Evolutionary conservation across 2,888 invertebrate species (phyloP).

Genomic region (Sesia apiformis): DNA sequence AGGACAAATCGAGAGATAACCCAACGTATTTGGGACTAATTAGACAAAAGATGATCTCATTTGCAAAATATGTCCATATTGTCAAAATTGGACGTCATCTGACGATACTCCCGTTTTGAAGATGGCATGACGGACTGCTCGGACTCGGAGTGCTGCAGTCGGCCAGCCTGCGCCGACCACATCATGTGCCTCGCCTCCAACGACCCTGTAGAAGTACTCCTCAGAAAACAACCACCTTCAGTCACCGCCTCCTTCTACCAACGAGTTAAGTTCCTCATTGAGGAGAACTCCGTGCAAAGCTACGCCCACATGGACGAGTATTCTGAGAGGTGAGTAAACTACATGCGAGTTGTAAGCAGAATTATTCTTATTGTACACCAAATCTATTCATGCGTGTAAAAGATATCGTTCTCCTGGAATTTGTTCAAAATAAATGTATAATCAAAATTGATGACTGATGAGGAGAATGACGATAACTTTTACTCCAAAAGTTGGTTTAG

Average conservation of each 20-base stretch:
- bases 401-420: conserved; percentile 39
- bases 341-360: conserved; percentile 7
- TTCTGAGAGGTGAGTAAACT: conserved; percentile 93
- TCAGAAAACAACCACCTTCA: conserved; percentile 96
- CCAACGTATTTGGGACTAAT: too few species aligned
- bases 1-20: too few species aligned
- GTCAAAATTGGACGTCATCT: too few species aligned
- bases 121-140: conserved; percentile 99
- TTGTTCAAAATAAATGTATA: not conserved
- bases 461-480: conserved; percentile 41
- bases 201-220: conserved; percentile 96
- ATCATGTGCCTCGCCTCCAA: conserved; percentile 97
- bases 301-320: conserved; percentile 98
- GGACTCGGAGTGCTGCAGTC: conserved; percentile 98
- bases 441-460: conserved; percentile 4
- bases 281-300: conserved; percentile 98
- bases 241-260: conserved; percentile 98
- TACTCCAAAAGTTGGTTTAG: conserved; percentile 45
- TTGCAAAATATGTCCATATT: too few species aligned
- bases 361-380: conserved; percentile 42
- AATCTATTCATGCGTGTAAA: conserved; percentile 56
- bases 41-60: too few species aligned
- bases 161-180: conserved; percentile 89
- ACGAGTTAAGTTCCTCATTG: conserved; percentile 97
- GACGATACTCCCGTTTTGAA: conserved; percentile 58